Evolutionary conservation across 2,113 vertebrate genomes (phyloP).

Genomic region (Xerus inauris): DNA sequence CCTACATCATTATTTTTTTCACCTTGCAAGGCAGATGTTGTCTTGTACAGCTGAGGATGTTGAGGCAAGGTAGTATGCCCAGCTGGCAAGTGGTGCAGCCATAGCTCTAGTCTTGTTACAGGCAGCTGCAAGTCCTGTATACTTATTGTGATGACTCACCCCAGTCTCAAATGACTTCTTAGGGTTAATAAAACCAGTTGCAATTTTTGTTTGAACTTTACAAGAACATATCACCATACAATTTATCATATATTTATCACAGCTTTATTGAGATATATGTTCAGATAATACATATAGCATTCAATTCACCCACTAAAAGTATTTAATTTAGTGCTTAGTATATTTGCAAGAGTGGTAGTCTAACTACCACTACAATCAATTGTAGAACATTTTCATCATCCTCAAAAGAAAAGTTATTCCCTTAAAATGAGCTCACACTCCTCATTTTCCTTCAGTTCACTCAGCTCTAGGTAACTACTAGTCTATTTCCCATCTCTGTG

Average conservation of each 20-base stretch:
- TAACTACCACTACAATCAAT: neutral
- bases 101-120: neutral
- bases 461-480: neutral
- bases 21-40: neutral
- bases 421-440: neutral
- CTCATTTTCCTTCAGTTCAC: neutral
- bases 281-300: slow-evolving; percentile 34
- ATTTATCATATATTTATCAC: neutral
- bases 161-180: neutral
- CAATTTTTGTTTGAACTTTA: slow-evolving; percentile 9
- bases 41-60: neutral
- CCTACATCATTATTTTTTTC: neutral
- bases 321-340: neutral
- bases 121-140: neutral
- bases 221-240: neutral
- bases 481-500: neutral
- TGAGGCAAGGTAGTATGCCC: neutral
- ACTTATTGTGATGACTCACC: neutral
- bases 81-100: neutral
- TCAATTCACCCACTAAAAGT: neutral
- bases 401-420: neutral
- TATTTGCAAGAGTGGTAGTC: neutral
- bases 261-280: slow-evolving; percentile 46
- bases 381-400: slow-evolving; percentile 39
- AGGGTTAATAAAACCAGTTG: slow-evolving; percentile 11